Conservation (phyloP, 2,888 invertebrate species). For the Ormia ochracea region DNA sequence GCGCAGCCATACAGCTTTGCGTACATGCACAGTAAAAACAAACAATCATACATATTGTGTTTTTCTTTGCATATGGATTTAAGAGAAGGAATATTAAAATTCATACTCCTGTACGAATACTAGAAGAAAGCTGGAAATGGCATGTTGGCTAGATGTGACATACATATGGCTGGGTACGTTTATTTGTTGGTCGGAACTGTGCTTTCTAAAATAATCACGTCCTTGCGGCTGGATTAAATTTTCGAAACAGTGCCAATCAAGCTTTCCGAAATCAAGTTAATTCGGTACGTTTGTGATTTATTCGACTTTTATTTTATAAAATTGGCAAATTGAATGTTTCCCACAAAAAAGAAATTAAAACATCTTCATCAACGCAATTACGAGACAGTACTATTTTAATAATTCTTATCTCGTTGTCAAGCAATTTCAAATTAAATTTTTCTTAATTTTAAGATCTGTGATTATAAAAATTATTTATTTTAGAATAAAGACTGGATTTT, state of each 20-base stretch:
- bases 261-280: constrained; percentile 5
- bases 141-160: background rate
- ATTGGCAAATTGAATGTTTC: constrained; percentile 46
- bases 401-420: background rate
- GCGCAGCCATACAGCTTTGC: constrained; percentile 35
- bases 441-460: no score
- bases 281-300: constrained; percentile 13
- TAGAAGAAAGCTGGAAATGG: background rate
- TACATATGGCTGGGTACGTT: background rate
- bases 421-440: no score
- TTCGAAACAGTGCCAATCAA: background rate
- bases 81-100: constrained; percentile 21
- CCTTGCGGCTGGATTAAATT: constrained; percentile 43
- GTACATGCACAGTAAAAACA: no score
- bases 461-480: no score
- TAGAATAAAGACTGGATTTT: no score
- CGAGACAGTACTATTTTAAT: background rate
- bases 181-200: background rate
- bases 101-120: background rate
- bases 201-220: constrained; percentile 44
- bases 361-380: background rate
- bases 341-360: constrained; percentile 10
- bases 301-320: constrained; percentile 5
- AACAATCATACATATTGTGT: constrained; percentile 57
- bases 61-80: constrained; percentile 7